Conservation (phyloP, 2,797 vertebrate genomes). For the Anguilla megastoma region DNA sequence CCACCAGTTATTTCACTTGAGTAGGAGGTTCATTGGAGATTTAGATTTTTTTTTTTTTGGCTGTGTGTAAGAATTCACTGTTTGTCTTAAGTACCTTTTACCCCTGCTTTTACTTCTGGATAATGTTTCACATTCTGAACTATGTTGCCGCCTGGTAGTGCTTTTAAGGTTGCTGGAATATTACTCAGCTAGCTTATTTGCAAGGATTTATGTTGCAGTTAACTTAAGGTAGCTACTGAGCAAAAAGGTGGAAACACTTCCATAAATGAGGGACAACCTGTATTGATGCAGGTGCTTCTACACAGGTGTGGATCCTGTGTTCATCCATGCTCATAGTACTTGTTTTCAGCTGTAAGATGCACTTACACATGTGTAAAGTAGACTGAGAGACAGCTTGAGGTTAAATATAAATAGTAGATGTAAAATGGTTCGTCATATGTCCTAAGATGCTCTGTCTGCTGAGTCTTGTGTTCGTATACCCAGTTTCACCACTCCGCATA, state of each 20-base stretch:
- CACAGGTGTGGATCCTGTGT: too few relatives aligned
- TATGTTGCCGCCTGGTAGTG: not conserved
- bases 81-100: not conserved
- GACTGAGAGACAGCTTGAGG: not conserved
- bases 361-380: not conserved
- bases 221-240: too few relatives aligned
- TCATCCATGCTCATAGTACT: not conserved
- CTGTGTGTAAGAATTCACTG: not conserved
- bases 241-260: too few relatives aligned
- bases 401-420: not conserved
- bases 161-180: too few relatives aligned
- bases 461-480: not conserved
- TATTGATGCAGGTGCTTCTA: too few relatives aligned
- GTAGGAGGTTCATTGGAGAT: not conserved
- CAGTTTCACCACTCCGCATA: not conserved
- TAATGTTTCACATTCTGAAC: not conserved
- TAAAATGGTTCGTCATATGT: not conserved
- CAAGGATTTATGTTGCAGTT: too few relatives aligned
- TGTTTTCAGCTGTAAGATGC: not conserved
- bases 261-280: too few relatives aligned
- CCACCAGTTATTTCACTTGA: not conserved
- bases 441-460: not conserved
- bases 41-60: not conserved
- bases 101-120: not conserved
- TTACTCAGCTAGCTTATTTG: too few relatives aligned